A percentile compares a stretch with the other conserved stretches of the same genome.
These are phyloP conservation scores for Nipponacmea schrenckii DNA, from an alignment of 2,888 invertebrate genomes.

Conservation along the genomic window DNA sequence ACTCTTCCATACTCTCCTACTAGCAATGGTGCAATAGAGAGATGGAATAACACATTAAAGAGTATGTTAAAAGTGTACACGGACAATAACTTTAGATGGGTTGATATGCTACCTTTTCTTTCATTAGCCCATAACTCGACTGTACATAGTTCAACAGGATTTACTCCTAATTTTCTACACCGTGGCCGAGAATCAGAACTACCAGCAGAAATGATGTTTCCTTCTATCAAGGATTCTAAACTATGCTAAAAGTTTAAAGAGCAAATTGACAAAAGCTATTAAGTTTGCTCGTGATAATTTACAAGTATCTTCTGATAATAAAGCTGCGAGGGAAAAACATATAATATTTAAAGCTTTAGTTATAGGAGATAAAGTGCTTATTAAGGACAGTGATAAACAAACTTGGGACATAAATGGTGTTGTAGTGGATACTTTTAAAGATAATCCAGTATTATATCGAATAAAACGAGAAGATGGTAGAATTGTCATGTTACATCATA, in stretches of 20 bases:
- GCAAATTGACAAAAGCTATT: conserved; percentile 6
- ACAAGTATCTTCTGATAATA: background rate
- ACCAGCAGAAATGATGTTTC: conserved; percentile 8
- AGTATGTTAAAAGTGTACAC: background rate
- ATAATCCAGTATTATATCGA: conserved; percentile 1
- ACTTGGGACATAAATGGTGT: background rate
- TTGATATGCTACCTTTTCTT: conserved; percentile 5
- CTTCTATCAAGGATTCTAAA: background rate
- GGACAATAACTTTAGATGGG: background rate
- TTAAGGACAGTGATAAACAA: background rate
- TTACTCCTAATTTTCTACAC: conserved; percentile 5
- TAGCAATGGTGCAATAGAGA: background rate
- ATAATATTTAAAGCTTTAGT: background rate
- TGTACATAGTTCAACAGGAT: background rate
- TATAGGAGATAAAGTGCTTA: background rate
- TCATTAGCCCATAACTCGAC: conserved; percentile 9
- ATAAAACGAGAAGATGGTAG: background rate
- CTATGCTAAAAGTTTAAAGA: background rate
- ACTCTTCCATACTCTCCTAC: background rate
- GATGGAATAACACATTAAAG: background rate
- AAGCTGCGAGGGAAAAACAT: background rate
- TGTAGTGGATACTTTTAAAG: background rate
- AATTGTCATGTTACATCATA: background rate
- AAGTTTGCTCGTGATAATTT: background rate
- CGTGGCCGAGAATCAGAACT: conserved; percentile 1